phyloP scores from a whole-genome alignment of 53 echinoderm and acorn worm species.

The Actinopyga echinites region DNA sequence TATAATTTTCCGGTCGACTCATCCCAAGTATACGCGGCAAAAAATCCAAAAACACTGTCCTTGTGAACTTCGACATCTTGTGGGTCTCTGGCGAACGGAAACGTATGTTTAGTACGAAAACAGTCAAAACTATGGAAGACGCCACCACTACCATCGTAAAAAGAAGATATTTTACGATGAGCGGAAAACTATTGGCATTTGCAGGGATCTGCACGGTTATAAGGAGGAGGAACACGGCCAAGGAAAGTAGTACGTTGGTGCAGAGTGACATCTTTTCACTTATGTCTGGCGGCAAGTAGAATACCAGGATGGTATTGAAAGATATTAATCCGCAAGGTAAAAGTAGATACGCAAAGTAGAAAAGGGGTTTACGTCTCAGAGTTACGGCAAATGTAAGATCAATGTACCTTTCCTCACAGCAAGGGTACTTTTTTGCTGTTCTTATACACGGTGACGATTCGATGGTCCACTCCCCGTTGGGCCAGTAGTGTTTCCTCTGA shows the following conservation, averaged over 20 bases:
- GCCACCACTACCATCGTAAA: slow-evolving; percentile 98
- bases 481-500: slow-evolving; percentile 80
- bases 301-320: slow-evolving; percentile 93
- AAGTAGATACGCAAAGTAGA: slow-evolving; percentile 90
- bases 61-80: slow-evolving; percentile 84
- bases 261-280: slow-evolving; percentile 96
- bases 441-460: slow-evolving; percentile 61
- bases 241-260: slow-evolving; percentile 79
- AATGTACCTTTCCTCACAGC: slow-evolving; percentile 76
- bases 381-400: slow-evolving; percentile 82
- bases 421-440: slow-evolving; percentile 67
- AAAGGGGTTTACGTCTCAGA: slow-evolving; percentile 85
- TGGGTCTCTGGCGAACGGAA: slow-evolving; percentile 86
- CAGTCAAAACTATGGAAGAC: slow-evolving; percentile 91
- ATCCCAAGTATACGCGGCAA: slow-evolving; percentile 82
- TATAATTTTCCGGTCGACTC: slow-evolving; percentile 71
- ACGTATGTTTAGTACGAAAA: slow-evolving; percentile 87
- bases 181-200: slow-evolving; percentile 89
- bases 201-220: slow-evolving; percentile 91
- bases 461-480: slow-evolving; percentile 93
- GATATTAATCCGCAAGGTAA: slow-evolving; percentile 92
- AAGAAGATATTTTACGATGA: slow-evolving; percentile 93
- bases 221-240: slow-evolving; percentile 90
- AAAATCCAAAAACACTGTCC: slow-evolving; percentile 74
- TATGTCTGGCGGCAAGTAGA: slow-evolving; percentile 93